Evolutionary conservation across 2,888 invertebrate genomes (phyloP), one percentile per base, ranked within the genome.

Genomic region (Hermaeophaga mercurialis): DNA sequence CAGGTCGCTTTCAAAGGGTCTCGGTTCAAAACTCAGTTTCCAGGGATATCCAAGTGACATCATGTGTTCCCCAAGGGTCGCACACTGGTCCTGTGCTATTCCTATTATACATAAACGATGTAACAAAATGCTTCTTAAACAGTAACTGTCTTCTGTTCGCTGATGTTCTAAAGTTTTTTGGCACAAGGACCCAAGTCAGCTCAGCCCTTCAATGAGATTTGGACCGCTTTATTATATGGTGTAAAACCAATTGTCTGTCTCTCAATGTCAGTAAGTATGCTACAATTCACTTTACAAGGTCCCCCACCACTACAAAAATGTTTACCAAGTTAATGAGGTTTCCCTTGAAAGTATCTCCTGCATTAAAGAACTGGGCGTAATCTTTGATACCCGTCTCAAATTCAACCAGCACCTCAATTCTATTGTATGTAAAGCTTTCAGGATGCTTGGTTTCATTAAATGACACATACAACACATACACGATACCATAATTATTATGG

Each of bases 101-200:
- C 14, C 14, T 11, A 14, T 14, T 34, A 34, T 34, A 3, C 8
- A 12, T 34, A 11, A 34, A 34, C 33, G 33, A 34, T 3, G 33
- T 34, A 34, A 34, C 33, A 34, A 34, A 8, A 3, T 34, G 12
- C 12, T 34, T 34, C 33, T 34, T 34, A 34, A 34, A 34, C 8
- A 34, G 12, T 8, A 11, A 14, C 33, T 34, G 9, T 28, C 28
- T 28, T 28, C 5, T 34, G 11, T 34, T 34, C 14, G 14, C 33
- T 1, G 33, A 34, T 4, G 33, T 12, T 14, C 33, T 34, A 14
- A 34, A 14, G n/a, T 31, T 31, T 31, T 31, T n/a, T 31, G 3
- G 31, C n/a, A 31, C 11, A 31, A 31, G n/a, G 31, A 31, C 9
- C 3, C 4, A n/a, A 7, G 11, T 5, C 8, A 34, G 14, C 12